Conservation (phyloP, 2,888 invertebrate species). For the Drosophila neonasuta region DNA sequence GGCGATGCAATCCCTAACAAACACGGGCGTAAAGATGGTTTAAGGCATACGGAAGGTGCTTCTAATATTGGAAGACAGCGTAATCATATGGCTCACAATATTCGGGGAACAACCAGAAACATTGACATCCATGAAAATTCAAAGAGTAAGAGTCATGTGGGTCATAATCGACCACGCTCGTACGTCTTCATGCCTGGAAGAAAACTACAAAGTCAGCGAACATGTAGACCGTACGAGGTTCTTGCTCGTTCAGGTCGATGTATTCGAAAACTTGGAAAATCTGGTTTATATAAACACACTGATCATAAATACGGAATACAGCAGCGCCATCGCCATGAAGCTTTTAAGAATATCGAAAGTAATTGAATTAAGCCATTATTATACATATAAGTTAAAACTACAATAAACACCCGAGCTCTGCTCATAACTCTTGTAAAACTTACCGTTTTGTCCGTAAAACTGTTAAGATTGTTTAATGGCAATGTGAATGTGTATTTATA, state of each 20-base stretch:
- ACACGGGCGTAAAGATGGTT: neutral
- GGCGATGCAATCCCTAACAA: neutral
- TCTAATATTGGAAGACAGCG: neutral
- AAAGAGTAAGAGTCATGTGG: neutral
- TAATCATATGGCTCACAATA: neutral
- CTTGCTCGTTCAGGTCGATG: conserved; percentile 38
- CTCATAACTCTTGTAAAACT: neutral
- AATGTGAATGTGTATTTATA: neutral
- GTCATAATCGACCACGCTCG: conserved; percentile 27
- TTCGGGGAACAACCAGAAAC: neutral
- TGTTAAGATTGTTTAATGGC: neutral
- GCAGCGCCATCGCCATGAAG: conserved; percentile 21
- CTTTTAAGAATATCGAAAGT: neutral
- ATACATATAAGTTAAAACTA: neutral
- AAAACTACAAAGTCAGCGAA: neutral
- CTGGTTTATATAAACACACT: conserved; percentile 36
- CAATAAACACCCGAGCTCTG: neutral
- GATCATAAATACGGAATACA: conserved; percentile 40
- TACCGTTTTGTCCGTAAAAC: neutral
- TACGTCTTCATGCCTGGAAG: conserved; percentile 49
- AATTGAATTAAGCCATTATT: neutral
- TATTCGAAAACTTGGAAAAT: conserved; percentile 42
- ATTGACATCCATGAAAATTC: neutral
- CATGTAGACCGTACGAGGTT: conserved; percentile 54
- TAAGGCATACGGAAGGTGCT: neutral